A percentile compares a stretch with the other conserved stretches of the same genome.
phyloP scores from a whole-genome alignment of 1,140 invertebrate species.

The Aphelinus certus region DNA sequence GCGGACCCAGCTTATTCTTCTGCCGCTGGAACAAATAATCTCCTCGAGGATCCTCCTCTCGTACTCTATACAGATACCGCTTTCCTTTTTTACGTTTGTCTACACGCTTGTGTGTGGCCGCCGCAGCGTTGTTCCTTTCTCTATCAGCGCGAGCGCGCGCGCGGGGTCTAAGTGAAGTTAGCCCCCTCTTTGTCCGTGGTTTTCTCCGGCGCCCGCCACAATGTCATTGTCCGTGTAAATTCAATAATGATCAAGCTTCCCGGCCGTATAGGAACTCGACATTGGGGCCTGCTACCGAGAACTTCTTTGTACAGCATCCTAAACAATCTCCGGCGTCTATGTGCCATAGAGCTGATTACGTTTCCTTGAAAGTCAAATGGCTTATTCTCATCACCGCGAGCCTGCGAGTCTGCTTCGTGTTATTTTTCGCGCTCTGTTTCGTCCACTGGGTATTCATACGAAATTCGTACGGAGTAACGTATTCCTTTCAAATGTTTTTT shows the following conservation, averaged over 20 bases:
- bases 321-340: too few species aligned
- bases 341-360: too few species aligned
- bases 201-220: neutral
- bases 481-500: too few species aligned
- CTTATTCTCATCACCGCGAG: too few species aligned
- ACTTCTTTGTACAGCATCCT: neutral
- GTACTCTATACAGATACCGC: neutral
- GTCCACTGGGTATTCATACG: too few species aligned
- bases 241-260: constrained; percentile 16
- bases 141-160: neutral
- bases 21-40: constrained; percentile 13
- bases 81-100: neutral
- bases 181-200: neutral
- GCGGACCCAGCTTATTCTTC: constrained; percentile 1
- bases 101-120: neutral
- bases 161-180: neutral
- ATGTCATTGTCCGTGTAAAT: constrained; percentile 17
- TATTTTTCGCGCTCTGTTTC: too few species aligned
- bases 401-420: too few species aligned
- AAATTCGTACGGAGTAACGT: too few species aligned
- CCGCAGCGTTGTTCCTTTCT: neutral
- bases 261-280: neutral
- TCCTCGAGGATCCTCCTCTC: neutral
- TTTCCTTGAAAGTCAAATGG: too few species aligned
- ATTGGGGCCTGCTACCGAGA: neutral